Base-by-base conservation (phyloP, 2,888 invertebrate species). In the Nasonovia ribisnigri region DNA sequence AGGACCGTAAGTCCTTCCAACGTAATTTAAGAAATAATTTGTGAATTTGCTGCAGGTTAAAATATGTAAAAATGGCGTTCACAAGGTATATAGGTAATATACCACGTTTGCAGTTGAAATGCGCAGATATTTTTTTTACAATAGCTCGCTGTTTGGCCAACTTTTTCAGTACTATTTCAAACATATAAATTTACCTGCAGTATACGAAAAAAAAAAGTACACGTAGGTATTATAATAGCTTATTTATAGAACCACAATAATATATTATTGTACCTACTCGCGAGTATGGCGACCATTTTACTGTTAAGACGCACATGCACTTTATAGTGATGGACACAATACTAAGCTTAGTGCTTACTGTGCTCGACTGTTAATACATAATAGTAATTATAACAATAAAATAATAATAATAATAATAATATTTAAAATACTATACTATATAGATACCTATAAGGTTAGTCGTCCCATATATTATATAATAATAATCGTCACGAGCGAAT, bases 401-500 rank as follows among this genome's bases (percentile, higher is more conserved):
- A n/a, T n/a, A n/a, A n/a, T n/a, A n/a, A 36, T 43, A 11, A n/a
- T 20, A 42, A 43, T 20, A 13, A 48, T 24, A 87, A n/a, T n/a
- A n/a, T 26, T 36, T 20, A 77, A 77, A 77, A 77, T 77, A 36
- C 2, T 42, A 36, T 20, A 36, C 8, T 26, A 20, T 20, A 77
- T 42, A 77, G 77, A 20, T 36, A 77, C 24, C 42, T 48, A 46
- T 16, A 29, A n/a, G 10, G 10, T 24, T 8, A 24, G 48, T 54
- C 24, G 4, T 24, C 46, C 24, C n/a, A n/a, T 36, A 20, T 13
- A 36, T 36, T 20, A 11, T 88, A 51, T 29, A 84, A 54, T 48
- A 77, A 77, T 46, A 36, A 90, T 87, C 87, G 87, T 87, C 60
- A 87, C 87, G 57, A 57, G 16, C n/a, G 43, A 43, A 51, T 43